A percentile compares a stretch with the other conserved stretches of the same genome.
Evolutionary conservation across 2,113 vertebrate species (phyloP).

Genomic region (Phoenicopterus ruber): DNA sequence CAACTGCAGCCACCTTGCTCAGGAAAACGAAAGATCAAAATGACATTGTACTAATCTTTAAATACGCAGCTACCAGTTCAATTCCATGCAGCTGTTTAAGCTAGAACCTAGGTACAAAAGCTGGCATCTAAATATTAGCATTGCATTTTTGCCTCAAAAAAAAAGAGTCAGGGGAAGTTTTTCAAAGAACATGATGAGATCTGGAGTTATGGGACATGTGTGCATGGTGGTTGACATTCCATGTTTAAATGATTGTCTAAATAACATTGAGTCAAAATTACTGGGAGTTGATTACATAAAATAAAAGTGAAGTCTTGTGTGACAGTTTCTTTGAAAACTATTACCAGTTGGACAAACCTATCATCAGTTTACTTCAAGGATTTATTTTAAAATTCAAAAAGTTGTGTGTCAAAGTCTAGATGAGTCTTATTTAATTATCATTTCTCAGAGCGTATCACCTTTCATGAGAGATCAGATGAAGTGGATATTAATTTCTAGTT

Average conservation of each 20-base stretch:
- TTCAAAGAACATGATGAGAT: background rate
- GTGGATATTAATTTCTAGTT: slow-evolving; percentile 26
- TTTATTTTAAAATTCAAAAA: slow-evolving; percentile 40
- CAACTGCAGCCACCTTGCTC: background rate
- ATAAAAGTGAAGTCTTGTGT: background rate
- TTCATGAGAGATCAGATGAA: slow-evolving; percentile 39
- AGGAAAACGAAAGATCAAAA: background rate
- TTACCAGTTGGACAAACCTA: slow-evolving; percentile 21
- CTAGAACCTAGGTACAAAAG: background rate
- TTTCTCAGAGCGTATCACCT: slow-evolving; percentile 11
- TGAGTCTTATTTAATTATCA: slow-evolving; percentile 27
- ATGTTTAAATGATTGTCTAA: background rate
- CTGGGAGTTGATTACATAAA: background rate
- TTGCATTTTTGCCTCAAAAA: background rate
- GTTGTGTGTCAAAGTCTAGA: slow-evolving; percentile 26
- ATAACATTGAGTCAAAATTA: slow-evolving; percentile 5
- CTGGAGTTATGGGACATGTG: background rate
- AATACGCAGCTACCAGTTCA: background rate
- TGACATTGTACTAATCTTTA: background rate
- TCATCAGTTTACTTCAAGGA: slow-evolving; percentile 33
- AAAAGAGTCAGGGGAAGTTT: background rate
- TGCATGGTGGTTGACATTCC: background rate
- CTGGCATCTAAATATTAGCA: background rate
- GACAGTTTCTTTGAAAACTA: slow-evolving; percentile 55
- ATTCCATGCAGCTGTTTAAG: background rate